Evolutionary conservation across 2,113 vertebrate genomes (phyloP).

Genomic region (Tetrao urogallus): DNA sequence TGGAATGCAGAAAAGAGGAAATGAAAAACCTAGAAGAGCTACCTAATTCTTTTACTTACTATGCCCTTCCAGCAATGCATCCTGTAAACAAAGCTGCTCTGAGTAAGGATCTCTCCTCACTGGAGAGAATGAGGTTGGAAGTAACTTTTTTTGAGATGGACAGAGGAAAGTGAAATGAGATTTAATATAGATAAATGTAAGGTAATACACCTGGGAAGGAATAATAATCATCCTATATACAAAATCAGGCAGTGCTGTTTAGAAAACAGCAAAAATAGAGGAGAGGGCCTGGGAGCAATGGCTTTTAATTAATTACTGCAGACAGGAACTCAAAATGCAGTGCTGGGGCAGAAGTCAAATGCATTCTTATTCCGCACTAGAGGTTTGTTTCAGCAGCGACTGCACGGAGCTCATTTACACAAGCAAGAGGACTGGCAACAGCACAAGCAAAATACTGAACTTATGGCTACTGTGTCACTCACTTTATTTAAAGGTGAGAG

Average conservation of each 20-base stretch:
- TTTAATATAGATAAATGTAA: slow-evolving; percentile 79
- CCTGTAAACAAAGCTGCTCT: slow-evolving; percentile 30
- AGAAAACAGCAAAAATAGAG: slow-evolving; percentile 27
- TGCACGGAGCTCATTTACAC: not conserved
- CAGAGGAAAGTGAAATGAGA: slow-evolving; percentile 69
- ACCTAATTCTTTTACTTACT: slow-evolving; percentile 46
- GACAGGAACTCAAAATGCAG: slow-evolving; percentile 10
- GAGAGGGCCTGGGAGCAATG: not conserved
- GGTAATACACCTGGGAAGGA: slow-evolving; percentile 72
- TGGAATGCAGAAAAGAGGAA: slow-evolving; percentile 44
- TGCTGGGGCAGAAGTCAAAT: slow-evolving; percentile 6
- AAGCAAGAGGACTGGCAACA: not conserved
- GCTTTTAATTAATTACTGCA: slow-evolving; percentile 48
- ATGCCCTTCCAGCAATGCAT: slow-evolving; percentile 11
- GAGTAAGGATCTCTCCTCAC: slow-evolving; percentile 58
- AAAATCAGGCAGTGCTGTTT: slow-evolving; percentile 49
- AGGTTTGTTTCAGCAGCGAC: not conserved
- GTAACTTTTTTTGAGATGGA: slow-evolving; percentile 48
- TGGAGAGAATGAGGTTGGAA: slow-evolving; percentile 57
- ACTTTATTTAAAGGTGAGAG: not conserved
- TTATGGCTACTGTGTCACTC: not conserved
- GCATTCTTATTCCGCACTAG: not conserved
- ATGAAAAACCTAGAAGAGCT: slow-evolving; percentile 27
- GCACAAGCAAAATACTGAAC: slow-evolving; percentile 22
- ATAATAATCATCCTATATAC: slow-evolving; percentile 28